Base-by-base conservation (phyloP, 1,140 invertebrate species). In the Micrasema longulum region DNA sequence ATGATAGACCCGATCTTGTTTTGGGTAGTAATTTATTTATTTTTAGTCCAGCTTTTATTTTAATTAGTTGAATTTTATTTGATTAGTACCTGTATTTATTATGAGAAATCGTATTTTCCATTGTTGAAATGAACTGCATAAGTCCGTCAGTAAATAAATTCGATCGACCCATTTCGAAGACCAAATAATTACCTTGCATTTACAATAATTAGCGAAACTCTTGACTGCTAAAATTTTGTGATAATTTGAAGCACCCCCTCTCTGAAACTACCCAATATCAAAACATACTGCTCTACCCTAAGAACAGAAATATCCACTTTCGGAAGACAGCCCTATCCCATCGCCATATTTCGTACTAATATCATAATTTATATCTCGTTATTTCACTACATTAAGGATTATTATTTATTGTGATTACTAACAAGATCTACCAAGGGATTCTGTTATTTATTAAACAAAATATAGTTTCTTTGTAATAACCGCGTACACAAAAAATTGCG, bases 351-450 rank as follows among this genome's bases (percentile, higher is more conserved):
- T 75, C 62, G 64, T 43, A 57, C 73, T 71, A 75, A 75, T 75
- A 75, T 64, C 73, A 67, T 75, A 75, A 75, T 75, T 75, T 75
- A 75, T 75, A 69, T 47, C 69, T 69, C 69, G 69, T 75, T 75
- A 75, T 72, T 71, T 75, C 65, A 75, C 69, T 75, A 69, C 60
- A 71, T 75, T 75, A 72, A 66, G 36, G 57, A 26, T 48, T 71
- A 75, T 75, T 75, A 75, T 75, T 75, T 75, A 75, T 75, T 71
- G 66, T 72, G 73, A 71, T 71, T 75, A 75, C 64, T 64, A 71
- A 74, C 71, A 70, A 74, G 63, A 68, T 60, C 7, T 48, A 36
- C n/a, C 45, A 36, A 16, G 63, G 62, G 47, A 48, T 47, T 45
- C 18, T 66, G 14, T 26, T 4, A 31, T 31, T 31, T 31, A n/a